Base-by-base conservation (phyloP, 1,140 invertebrate genomes). In the Drosophila fuyamai region DNA sequence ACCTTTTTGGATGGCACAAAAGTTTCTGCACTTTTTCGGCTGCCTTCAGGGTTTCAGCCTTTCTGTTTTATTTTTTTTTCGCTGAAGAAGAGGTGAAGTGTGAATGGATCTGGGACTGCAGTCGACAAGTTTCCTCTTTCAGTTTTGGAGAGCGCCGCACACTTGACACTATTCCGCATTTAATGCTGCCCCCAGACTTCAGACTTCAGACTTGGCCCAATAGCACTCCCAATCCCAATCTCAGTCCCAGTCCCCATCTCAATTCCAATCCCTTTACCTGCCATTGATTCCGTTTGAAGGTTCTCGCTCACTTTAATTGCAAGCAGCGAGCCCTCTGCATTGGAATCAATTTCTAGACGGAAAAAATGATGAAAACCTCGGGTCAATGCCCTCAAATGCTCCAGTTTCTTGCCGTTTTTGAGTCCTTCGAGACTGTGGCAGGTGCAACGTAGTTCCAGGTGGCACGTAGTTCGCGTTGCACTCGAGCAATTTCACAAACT, bases 401-500 rank as follows among this genome's bases (percentile, higher is more conserved):
- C 61, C 32, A 68, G 16, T 46, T 66, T 38, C 29, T 41, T 46
- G 36, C 59, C 14, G 8, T 12, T 43, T 43, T 6, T 32, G 12
- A 36, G 54, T 55, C 36, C 38, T 27, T 2, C n/a, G 58, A n/a
- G 35, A 23, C 58, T 2, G 35, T 4, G 35, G 43, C 62, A 60
- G 27, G 41, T 23, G 43, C 23, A 59, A 32, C 6, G 54, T 14
- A 10, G 14, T 43, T 59, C 36, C 55, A 63, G 16, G 27, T 63
- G 60, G 16, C 55, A 63, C 54, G 54, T 41, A 56, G 23, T n/a
- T 50, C 16, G 46, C 53, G 53, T 29, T 65, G 68, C 60, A 72
- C 50, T 60, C 56, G 56, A 78, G 77, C 61, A 61, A 66, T 67
- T 74, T 78, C 32, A 47, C 58, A 76, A 77, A 65, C 50, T 82